Percentiles rank a stretch among this genome's conserved stretches.
phyloP scores from a whole-genome alignment of 2,888 invertebrate species.

The Caenorhabditis sp. region DNA sequence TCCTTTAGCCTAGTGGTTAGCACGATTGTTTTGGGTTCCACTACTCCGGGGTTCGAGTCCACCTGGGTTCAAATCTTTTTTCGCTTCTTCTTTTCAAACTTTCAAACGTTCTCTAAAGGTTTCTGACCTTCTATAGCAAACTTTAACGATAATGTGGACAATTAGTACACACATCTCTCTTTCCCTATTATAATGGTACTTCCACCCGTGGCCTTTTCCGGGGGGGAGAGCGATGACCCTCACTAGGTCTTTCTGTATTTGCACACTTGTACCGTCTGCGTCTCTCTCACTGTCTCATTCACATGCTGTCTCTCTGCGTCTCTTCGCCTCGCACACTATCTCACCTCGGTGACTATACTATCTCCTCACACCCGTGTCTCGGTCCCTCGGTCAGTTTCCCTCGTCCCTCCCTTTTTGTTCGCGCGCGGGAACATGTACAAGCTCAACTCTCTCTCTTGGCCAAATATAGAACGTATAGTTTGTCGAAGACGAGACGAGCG shows the following conservation, averaged over 20 bases:
- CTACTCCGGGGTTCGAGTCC: not conserved
- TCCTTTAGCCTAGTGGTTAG: not conserved
- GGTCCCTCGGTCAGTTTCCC: conserved; percentile 37
- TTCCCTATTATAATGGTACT: conserved; percentile 7
- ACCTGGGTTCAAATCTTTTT: not conserved
- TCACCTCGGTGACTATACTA: conserved; percentile 37
- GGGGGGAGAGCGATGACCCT: conserved; percentile 42
- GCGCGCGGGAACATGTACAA: conserved; percentile 38
- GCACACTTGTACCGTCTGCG: conserved; percentile 21
- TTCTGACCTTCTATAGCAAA: not conserved
- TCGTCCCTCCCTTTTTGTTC: conserved; percentile 32
- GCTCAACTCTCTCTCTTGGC: not conserved
- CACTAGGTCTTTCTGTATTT: conserved; percentile 40
- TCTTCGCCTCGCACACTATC: conserved; percentile 25
- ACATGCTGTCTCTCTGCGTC: conserved; percentile 33
- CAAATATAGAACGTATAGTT: not conserved
- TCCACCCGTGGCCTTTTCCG: conserved; percentile 29
- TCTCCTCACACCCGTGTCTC: conserved; percentile 15
- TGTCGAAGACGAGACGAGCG: too few species aligned
- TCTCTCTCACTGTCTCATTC: conserved; percentile 33
- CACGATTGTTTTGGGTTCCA: not conserved
- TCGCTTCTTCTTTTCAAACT: not conserved
- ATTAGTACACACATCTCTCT: conserved; percentile 9
- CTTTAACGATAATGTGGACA: not conserved
- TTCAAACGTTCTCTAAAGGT: too few species aligned